A percentile compares a stretch with the other conserved stretches of the same genome.
These are phyloP conservation scores for Phaetusa simplex DNA, from an alignment of 2,113 vertebrate genomes.

Conservation along the genomic window DNA sequence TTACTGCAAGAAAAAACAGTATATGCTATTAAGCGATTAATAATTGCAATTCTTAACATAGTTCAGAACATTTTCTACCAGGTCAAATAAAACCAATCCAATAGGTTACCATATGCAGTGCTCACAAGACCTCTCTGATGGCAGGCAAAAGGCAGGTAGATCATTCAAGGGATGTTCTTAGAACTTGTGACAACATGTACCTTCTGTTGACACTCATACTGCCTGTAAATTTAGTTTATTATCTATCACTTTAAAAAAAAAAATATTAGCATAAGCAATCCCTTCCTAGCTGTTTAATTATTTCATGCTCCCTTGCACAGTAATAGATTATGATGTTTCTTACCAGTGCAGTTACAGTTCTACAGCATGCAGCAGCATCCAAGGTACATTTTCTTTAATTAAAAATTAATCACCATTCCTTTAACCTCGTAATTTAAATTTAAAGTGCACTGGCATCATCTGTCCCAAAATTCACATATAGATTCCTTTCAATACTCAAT, in stretches of 20 bases:
- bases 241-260: neutral
- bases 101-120: neutral
- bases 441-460: neutral
- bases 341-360: neutral
- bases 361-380: neutral
- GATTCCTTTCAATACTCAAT: neutral
- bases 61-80: neutral
- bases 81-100: neutral
- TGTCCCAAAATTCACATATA: neutral
- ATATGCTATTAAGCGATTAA: neutral
- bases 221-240: neutral
- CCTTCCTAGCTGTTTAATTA: neutral
- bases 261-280: neutral
- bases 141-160: neutral
- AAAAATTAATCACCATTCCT: neutral
- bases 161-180: neutral
- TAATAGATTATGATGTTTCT: neutral
- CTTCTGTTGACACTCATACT: neutral
- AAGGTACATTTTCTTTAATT: neutral
- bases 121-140: fast-evolving
- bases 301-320: neutral
- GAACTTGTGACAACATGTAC: neutral
- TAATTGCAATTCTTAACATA: neutral
- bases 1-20: neutral
- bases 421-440: neutral